These are phyloP conservation scores for Norana najaformis DNA, from an alignment of 2,888 invertebrate species.

Conservation along the genomic window DNA sequence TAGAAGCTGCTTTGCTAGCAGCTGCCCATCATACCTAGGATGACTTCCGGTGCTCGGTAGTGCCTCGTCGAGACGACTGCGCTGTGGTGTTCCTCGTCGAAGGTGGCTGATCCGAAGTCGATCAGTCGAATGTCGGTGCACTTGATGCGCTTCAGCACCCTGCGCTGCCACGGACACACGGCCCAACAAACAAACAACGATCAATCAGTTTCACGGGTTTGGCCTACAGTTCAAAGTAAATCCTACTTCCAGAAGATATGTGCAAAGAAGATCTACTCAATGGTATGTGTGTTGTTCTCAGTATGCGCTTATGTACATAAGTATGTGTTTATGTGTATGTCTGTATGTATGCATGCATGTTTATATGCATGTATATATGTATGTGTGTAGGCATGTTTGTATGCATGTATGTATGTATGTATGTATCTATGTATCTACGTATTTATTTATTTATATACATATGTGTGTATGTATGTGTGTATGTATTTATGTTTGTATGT, in stretches of 20 bases:
- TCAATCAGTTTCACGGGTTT: too few relatives aligned
- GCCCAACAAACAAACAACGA: too few relatives aligned
- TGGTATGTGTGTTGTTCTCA: too few relatives aligned
- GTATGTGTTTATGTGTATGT: too few relatives aligned
- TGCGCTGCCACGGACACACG: too few relatives aligned
- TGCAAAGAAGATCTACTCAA: too few relatives aligned
- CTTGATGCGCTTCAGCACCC: slow-evolving; percentile 81
- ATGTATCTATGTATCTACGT: background rate
- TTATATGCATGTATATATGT: background rate
- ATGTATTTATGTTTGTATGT: background rate
- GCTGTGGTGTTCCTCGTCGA: slow-evolving; percentile 99
- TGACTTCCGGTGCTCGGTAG: slow-evolving; percentile 98
- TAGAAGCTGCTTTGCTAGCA: background rate
- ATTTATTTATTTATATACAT: too few relatives aligned
- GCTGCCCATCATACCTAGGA: slow-evolving; percentile 73
- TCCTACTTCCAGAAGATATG: too few relatives aligned
- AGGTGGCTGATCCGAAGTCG: slow-evolving; percentile 99
- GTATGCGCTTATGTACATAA: too few relatives aligned
- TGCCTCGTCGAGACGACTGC: slow-evolving; percentile 98
- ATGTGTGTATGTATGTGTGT: too few relatives aligned
- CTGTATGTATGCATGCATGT: background rate
- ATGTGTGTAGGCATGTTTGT: background rate
- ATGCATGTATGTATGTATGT: background rate
- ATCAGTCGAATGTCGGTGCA: slow-evolving; percentile 93
- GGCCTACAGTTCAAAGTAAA: too few relatives aligned